phyloP scores from a whole-genome alignment of 2,797 vertebrate species.

The Cyclopterus lumpus region DNA sequence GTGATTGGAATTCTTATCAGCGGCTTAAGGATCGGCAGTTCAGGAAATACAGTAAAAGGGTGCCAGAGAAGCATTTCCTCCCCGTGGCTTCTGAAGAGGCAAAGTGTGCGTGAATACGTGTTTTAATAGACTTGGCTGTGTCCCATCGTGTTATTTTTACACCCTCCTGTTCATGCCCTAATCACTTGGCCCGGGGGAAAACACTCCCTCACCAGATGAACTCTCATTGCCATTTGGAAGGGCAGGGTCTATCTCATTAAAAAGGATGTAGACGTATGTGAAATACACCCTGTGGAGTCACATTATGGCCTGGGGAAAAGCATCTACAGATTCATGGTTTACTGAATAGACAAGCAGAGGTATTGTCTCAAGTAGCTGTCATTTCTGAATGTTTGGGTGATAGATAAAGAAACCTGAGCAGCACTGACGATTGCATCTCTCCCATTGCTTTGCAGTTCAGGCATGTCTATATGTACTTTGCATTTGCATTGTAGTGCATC shows the following conservation, averaged over 20 bases:
- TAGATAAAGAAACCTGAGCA: slow-evolving; percentile 30
- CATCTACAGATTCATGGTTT: slow-evolving; percentile 29
- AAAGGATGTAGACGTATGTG: slow-evolving; percentile 43
- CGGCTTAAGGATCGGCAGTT: slow-evolving; percentile 36
- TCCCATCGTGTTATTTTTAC: slow-evolving; percentile 61
- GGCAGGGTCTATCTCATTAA: slow-evolving; percentile 49
- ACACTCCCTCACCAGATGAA: slow-evolving; percentile 58
- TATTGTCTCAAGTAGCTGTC: slow-evolving; percentile 35
- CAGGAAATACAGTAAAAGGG: slow-evolving; percentile 44
- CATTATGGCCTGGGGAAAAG: slow-evolving; percentile 28
- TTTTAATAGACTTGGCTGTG: slow-evolving; percentile 53
- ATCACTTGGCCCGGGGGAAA: slow-evolving; percentile 53
- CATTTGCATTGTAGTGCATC: slow-evolving; percentile 33
- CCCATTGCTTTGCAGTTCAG: slow-evolving; percentile 18
- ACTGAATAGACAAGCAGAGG: slow-evolving; percentile 43
- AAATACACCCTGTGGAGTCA: slow-evolving; percentile 42
- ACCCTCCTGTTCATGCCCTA: slow-evolving; percentile 51
- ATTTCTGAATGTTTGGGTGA: slow-evolving; percentile 38
- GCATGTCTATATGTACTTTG: slow-evolving; percentile 31
- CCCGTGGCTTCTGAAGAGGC: slow-evolving; percentile 52
- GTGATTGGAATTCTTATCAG: slow-evolving; percentile 59
- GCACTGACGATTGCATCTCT: slow-evolving; percentile 9
- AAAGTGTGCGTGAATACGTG: slow-evolving; percentile 46
- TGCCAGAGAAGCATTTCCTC: slow-evolving; percentile 49
- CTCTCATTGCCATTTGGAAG: slow-evolving; percentile 43